These are phyloP conservation scores for Heteromurus nitidus DNA, from an alignment of 2,888 invertebrate species.

Conservation along the genomic window DNA sequence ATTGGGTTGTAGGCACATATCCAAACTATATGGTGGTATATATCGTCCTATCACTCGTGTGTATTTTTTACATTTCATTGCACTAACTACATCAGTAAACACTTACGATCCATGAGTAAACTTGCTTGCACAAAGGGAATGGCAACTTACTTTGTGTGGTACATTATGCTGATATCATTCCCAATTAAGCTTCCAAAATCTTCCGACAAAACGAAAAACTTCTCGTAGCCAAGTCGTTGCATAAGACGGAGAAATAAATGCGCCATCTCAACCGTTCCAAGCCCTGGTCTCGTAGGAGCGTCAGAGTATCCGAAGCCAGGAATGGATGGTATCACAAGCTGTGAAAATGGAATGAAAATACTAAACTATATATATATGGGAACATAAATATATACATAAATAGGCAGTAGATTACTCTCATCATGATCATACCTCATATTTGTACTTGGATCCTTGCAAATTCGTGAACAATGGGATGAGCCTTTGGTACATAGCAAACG, in stretches of 20 bases:
- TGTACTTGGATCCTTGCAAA: constrained; percentile 34
- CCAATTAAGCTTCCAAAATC: constrained; percentile 82
- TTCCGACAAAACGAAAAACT: constrained; percentile 81
- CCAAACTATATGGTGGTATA: no score
- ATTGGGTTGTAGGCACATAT: no score
- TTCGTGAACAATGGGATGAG: constrained; percentile 43
- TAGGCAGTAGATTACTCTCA: neutral
- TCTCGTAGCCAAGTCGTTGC: constrained; percentile 81
- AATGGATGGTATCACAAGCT: constrained; percentile 77
- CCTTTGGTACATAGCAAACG: constrained; percentile 44
- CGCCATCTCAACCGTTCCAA: constrained; percentile 77
- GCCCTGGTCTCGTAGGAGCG: constrained; percentile 76
- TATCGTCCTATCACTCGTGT: no score
- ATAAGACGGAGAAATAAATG: constrained; percentile 82
- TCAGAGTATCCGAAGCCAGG: constrained; percentile 79
- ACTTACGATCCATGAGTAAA: no score
- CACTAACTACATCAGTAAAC: no score
- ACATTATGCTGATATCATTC: constrained; percentile 80
- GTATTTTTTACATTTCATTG: no score
- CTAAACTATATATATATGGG: neutral
- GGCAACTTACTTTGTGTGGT: constrained; percentile 76
- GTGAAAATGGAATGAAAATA: neutral
- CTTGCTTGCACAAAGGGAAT: neutral
- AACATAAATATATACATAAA: neutral
- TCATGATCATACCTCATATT: constrained; percentile 42